Percentiles rank a stretch among this genome's conserved stretches.
Conservation (phyloP, 2,113 vertebrate species). For the Lynx canadensis region DNA sequence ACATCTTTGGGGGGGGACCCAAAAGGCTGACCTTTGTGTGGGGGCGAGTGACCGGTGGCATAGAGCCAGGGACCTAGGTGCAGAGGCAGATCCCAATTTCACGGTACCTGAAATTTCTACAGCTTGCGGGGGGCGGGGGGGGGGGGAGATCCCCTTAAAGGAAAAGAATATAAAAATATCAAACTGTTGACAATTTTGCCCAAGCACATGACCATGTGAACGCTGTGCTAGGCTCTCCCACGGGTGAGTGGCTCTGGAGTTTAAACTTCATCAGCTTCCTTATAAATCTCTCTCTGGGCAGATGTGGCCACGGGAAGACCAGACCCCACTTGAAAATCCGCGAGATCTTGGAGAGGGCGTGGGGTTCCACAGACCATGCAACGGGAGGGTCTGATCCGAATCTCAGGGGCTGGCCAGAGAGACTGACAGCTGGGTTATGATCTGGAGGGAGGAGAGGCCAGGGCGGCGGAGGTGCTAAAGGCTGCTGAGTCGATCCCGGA, state of each 20-base stretch:
- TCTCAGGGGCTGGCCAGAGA: background rate
- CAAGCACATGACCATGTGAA: background rate
- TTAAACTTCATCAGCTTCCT: background rate
- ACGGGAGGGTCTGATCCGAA: background rate
- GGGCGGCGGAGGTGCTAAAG: too few species aligned
- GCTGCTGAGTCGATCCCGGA: background rate
- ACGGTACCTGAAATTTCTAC: background rate
- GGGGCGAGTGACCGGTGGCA: background rate
- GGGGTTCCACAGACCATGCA: accelerated
- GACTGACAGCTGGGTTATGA: background rate
- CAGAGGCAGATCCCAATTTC: background rate
- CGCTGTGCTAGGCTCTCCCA: background rate
- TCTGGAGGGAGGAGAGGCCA: background rate
- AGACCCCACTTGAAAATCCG: background rate
- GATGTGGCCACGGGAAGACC: background rate
- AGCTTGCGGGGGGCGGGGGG: background rate
- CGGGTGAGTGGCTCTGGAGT: background rate
- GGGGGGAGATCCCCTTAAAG: background rate
- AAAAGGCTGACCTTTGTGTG: background rate
- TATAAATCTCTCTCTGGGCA: background rate
- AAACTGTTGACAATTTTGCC: background rate
- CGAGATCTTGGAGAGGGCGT: background rate
- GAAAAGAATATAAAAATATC: background rate
- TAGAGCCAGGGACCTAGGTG: too few species aligned
- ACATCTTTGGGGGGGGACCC: background rate